Base-by-base conservation (phyloP, 1,140 invertebrate genomes). In the Solen grandis region DNA sequence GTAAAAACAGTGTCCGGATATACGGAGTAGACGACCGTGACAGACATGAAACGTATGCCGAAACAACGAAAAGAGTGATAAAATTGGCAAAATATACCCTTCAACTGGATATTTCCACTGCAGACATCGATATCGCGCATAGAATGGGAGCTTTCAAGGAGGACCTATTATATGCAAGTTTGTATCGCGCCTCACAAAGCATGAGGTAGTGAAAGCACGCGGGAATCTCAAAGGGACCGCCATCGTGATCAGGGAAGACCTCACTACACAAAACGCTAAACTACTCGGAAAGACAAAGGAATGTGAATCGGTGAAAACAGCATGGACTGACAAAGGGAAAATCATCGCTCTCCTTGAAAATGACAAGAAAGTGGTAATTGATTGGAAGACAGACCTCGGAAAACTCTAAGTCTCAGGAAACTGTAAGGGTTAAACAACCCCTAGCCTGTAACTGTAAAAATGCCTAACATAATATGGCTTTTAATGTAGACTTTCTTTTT, bases 91-190 rank as follows among this genome's bases (percentile, higher is more conserved):
- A 57, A 25, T 22, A 55, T 38, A 55, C 55, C 3, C 69, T 72
- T 8, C 14, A 38, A 22, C 55, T 72, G 25, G 29, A 55, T 14
- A 22, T 72, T 5, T 1, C 13, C 0, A 35, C 10, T 8, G 29
- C 52, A 22, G 52, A 72, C 31, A 57, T 72, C 13, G 52, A 72
- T 36, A 72, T 72, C 27, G 31, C 69, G 5, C 69, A 72, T n/a
- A n/a, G n/a, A n/a, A n/a, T n/a, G n/a, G n/a, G n/a, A n/a, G n/a
- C n/a, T n/a, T n/a, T n/a, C n/a, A 22, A 35, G 22, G 27, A 19
- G 22, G 69, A 22, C 52, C 54, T 5, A 59, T 72, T 4, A 72
- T 72, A 5, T 55, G 46, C 29, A 72, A 59, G 27, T 72, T 72
- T 36, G 31, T 72, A 33, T 13, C 13, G 25, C 36, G 69, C 5